Conservation (phyloP, 2,888 invertebrate genomes). For the Ennomos erosarius region DNA sequence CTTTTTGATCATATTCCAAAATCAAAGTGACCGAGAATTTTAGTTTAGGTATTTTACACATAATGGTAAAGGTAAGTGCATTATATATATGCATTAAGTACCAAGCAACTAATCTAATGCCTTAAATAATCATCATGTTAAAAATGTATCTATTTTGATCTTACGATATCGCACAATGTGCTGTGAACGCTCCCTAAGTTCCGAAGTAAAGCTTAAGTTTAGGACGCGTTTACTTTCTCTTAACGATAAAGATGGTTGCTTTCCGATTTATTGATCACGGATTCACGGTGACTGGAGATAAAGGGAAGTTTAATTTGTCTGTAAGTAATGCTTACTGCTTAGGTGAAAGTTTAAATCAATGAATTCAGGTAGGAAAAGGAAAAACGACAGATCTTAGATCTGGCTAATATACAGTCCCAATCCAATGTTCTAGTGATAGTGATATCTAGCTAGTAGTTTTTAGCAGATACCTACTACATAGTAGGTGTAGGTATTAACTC, state of each 20-base stretch:
- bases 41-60: no score
- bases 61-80: no score
- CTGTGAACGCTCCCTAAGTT: slow-evolving; percentile 18
- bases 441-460: no score
- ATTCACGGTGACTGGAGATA: slow-evolving; percentile 36
- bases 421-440: no score
- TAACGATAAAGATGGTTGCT: slow-evolving; percentile 74
- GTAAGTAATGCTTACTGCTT: slow-evolving; percentile 10
- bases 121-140: background rate
- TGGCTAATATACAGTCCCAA: no score
- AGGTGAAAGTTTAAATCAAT: slow-evolving; percentile 2
- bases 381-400: no score
- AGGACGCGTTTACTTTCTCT: slow-evolving; percentile 71
- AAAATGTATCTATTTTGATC: background rate
- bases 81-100: no score
- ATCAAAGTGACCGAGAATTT: no score
- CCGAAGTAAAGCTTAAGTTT: slow-evolving; percentile 73
- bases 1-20: no score
- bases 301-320: slow-evolving; percentile 33
- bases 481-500: no score
- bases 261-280: slow-evolving; percentile 77
- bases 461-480: no score
- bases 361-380: background rate
- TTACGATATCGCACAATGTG: background rate
- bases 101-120: no score